A percentile compares a stretch with the other conserved stretches of the same genome.
These are phyloP conservation scores for Polylopha cassiicola DNA, from an alignment of 2,888 invertebrate species.

Conservation along the genomic window DNA sequence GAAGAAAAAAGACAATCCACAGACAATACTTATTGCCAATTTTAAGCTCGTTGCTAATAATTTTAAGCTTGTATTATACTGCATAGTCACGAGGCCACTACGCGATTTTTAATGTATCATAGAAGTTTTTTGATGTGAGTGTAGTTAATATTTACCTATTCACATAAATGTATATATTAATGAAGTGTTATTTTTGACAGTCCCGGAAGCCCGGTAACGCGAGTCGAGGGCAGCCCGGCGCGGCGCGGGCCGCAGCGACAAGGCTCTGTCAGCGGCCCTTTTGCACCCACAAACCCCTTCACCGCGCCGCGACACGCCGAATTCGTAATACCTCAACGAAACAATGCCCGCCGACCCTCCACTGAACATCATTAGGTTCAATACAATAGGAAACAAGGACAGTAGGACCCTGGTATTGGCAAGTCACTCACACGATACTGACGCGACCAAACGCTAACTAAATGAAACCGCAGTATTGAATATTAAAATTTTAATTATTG, in stretches of 20 bases:
- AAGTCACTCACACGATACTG: too few species aligned
- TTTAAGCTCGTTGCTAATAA: too few species aligned
- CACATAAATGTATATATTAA: background rate
- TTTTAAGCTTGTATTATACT: too few species aligned
- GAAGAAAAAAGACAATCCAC: too few species aligned
- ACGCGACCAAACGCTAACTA: too few species aligned
- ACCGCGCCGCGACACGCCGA: slow-evolving; percentile 57
- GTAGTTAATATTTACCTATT: background rate
- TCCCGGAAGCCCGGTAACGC: slow-evolving; percentile 13
- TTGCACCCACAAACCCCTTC: slow-evolving; percentile 60
- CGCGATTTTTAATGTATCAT: too few species aligned
- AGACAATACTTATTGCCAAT: too few species aligned
- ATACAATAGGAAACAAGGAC: slow-evolving; percentile 36
- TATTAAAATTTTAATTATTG: too few species aligned
- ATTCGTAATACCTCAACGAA: slow-evolving; percentile 70
- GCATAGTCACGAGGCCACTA: too few species aligned
- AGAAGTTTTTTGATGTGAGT: too few species aligned
- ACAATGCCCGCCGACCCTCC: slow-evolving; percentile 47
- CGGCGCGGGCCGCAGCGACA: slow-evolving; percentile 37
- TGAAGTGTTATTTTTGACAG: slow-evolving; percentile 5
- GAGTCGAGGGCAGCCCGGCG: slow-evolving; percentile 12
- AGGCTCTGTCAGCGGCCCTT: slow-evolving; percentile 50
- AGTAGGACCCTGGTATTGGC: background rate
- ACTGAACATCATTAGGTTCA: slow-evolving; percentile 32
- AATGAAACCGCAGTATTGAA: too few species aligned